Evolutionary conservation across 2,113 vertebrate genomes (phyloP).

Genomic region (Atractosteus spatula): DNA sequence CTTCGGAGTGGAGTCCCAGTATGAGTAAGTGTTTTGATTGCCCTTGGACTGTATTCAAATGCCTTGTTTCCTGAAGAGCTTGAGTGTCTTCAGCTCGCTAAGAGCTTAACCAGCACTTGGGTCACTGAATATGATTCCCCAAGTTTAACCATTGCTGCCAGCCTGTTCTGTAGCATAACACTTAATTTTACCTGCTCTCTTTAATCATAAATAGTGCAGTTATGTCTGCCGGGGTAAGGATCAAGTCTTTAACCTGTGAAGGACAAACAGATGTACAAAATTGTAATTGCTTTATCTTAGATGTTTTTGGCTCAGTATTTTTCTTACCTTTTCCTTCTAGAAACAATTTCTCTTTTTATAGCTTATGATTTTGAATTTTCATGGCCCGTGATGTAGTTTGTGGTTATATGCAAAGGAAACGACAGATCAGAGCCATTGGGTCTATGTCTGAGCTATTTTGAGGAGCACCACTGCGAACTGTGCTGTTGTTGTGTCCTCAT

Average conservation of each 20-base stretch:
- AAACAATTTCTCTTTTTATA: no score
- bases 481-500: no score
- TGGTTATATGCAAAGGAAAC: no score
- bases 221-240: conserved; percentile 4
- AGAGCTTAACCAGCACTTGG: neutral
- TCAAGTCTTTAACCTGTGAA: neutral
- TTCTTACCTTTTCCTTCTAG: no score
- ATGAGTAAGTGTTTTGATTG: conserved; percentile 69
- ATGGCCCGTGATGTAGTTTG: no score
- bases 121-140: neutral
- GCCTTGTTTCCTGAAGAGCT: neutral
- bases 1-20: conserved; percentile 76
- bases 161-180: neutral
- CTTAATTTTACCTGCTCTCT: conserved; percentile 8
- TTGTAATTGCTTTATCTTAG: no score
- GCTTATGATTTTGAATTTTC: no score
- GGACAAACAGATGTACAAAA: neutral
- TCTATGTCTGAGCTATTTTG: no score
- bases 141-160: conserved; percentile 1
- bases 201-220: conserved; percentile 10
- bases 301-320: no score
- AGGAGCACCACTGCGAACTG: no score
- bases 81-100: neutral
- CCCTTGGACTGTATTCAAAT: neutral
- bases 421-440: no score